Evolutionary conservation across 2,888 invertebrate species (phyloP), one percentile per base, ranked within the genome.

Genomic region (Drosophila bunnanda): DNA sequence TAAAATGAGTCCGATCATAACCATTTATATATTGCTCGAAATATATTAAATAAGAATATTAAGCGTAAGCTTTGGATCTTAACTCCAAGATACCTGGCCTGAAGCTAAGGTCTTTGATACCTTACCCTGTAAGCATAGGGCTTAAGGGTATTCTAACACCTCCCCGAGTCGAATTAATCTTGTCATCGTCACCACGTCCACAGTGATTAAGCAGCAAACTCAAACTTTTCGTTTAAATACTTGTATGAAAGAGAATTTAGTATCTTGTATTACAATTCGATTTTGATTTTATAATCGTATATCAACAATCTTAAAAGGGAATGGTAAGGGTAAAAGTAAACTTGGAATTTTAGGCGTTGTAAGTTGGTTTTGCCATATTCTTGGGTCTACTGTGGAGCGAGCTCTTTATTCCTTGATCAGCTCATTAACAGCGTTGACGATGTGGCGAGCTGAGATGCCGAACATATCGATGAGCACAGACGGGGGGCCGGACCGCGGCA

Each of bases 401-500:
- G 13, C 12, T 20, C 15, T 60, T 92, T 91, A 93, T 74, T 93
- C 90, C 89, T 95, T 94, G 60, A 96, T 91, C 60, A 96, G 88
- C 44, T 94, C 94, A 59, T 93, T 93, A 10, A 95, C 96, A 43
- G 97, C 97, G 59, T 93, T 93, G 17, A 94, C 94, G 87, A 99
- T 95, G 90, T 96, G 95, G 56, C 94, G 94, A 2, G 98, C 95
- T 79, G 96, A 96, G 90, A 99, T 96, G 76, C 98, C 98, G 93
- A 95, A 99, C 92, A 95, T 94, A 82, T 98, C 97, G 70, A 99
- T 93, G 59, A 99, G 94, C 4, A 95, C 97, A 36, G 93, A 93
- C 34, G 98, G 96, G 72, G 98, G 96, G 1, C 99, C 99, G 41
- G 99, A 99, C 77, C 99, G 96, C 15, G 99, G 99, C 28, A 99